phyloP scores from a whole-genome alignment of 1,140 invertebrate species.

The Magallana angulata region DNA sequence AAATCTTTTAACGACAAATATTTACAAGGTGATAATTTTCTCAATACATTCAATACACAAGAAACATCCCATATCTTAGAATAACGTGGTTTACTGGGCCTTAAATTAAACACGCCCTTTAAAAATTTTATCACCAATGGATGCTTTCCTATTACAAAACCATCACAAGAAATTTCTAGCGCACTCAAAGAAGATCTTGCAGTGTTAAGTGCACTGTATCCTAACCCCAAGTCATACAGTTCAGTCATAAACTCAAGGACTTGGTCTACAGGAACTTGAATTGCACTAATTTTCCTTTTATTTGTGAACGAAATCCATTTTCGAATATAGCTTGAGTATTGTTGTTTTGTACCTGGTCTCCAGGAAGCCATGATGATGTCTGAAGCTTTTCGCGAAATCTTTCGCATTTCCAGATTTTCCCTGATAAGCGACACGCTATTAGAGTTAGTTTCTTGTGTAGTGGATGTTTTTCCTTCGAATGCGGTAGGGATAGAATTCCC shows the following conservation, averaged over 20 bases:
- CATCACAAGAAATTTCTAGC: conserved; percentile 38
- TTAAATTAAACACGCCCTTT: conserved; percentile 43
- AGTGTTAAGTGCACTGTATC: conserved; percentile 57
- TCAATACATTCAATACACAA: conserved; percentile 31
- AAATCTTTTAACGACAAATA: conserved; percentile 39
- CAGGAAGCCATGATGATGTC: conserved; percentile 8
- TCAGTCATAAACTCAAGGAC: conserved; percentile 55
- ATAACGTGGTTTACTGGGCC: conserved; percentile 19
- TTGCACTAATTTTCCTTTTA: conserved; percentile 56
- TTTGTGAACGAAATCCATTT: conserved; percentile 55
- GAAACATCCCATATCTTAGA: conserved; percentile 34
- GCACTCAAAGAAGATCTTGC: conserved; percentile 54
- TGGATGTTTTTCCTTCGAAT: too few relatives aligned
- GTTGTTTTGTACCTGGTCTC: conserved; percentile 50
- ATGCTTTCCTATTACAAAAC: conserved; percentile 46
- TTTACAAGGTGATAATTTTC: conserved; percentile 43
- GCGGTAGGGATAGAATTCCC: not conserved
- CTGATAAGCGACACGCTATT: too few relatives aligned
- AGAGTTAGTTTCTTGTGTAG: not conserved
- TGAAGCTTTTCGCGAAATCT: conserved; percentile 44
- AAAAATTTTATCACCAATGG: conserved; percentile 47
- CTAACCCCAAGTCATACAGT: conserved; percentile 46
- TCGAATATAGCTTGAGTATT: conserved; percentile 52
- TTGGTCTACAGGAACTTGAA: conserved; percentile 43
- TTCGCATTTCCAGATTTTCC: not conserved